phyloP scores from a whole-genome alignment of 2,888 invertebrate genomes.

The Pycnomerus fuliginosus region DNA sequence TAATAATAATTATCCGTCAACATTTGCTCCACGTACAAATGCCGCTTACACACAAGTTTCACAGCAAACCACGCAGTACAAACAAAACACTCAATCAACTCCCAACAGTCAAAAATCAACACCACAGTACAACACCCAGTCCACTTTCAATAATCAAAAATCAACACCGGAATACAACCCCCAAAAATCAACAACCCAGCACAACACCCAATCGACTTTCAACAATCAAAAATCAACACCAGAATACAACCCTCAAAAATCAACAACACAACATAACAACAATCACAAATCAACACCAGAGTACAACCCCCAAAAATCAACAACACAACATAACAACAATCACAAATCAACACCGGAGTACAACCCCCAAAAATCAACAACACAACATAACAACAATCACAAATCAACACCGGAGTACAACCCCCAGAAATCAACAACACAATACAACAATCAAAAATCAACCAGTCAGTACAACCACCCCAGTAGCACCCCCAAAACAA shows the following conservation, averaged over 20 bases:
- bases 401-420: too few relatives aligned
- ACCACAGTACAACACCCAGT: slow-evolving; percentile 12
- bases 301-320: slow-evolving; percentile 42
- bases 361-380: too few relatives aligned
- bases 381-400: too few relatives aligned
- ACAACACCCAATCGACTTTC: slow-evolving; percentile 5
- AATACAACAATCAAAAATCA: slow-evolving; percentile 12
- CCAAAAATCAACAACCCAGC: neutral
- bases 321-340: too few relatives aligned
- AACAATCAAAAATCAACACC: too few relatives aligned
- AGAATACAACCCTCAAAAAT: too few relatives aligned
- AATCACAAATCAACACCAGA: too few relatives aligned
- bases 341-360: too few relatives aligned
- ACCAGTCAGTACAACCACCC: slow-evolving; percentile 28
- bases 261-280: slow-evolving; percentile 3
- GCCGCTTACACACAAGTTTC: slow-evolving; percentile 42
- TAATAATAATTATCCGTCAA: slow-evolving; percentile 40
- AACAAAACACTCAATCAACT: slow-evolving; percentile 14
- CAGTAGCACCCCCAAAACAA: slow-evolving; percentile 41
- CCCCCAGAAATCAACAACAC: slow-evolving; percentile 15
- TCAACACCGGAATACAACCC: neutral
- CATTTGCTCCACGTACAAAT: slow-evolving; percentile 46
- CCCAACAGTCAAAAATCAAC: slow-evolving; percentile 20
- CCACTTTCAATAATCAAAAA: neutral
- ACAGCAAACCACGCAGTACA: slow-evolving; percentile 37